A percentile compares a stretch with the other conserved stretches of the same genome.
phyloP scores from a whole-genome alignment of 2,888 invertebrate species.

The Tryphoninae sp. region DNA sequence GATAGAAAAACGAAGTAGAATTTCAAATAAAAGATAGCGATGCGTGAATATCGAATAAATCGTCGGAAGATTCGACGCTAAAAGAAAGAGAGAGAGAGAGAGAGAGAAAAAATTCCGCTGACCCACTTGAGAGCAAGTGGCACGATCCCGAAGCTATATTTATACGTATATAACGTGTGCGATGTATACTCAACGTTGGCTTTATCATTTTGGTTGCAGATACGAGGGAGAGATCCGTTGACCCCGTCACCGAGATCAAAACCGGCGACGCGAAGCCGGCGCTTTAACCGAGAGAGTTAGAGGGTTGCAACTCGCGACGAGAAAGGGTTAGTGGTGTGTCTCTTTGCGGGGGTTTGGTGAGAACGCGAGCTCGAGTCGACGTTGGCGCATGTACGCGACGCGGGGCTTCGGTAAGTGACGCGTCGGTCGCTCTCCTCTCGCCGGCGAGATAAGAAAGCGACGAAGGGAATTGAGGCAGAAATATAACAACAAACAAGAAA shows the following conservation, averaged over 20 bases:
- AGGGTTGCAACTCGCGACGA: slow-evolving; percentile 32
- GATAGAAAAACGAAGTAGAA: background rate
- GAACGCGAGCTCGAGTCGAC: slow-evolving; percentile 44
- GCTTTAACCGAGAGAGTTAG: slow-evolving; percentile 36
- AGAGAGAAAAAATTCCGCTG: slow-evolving; percentile 25
- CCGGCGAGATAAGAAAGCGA: slow-evolving; percentile 59
- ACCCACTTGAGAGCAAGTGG: slow-evolving; percentile 8
- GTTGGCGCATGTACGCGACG: slow-evolving; percentile 11
- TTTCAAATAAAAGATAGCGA: background rate
- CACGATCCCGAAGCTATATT: background rate
- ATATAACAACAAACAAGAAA: slow-evolving; percentile 39
- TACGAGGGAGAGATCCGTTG: slow-evolving; percentile 54
- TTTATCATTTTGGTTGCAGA: slow-evolving; percentile 59
- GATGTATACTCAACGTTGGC: slow-evolving; percentile 25
- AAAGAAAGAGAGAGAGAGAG: background rate
- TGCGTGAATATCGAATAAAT: background rate
- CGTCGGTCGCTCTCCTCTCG: slow-evolving; percentile 42
- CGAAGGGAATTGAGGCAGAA: slow-evolving; percentile 59
- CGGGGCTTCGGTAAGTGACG: slow-evolving; percentile 47
- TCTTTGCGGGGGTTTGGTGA: slow-evolving; percentile 47
- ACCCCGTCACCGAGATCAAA: slow-evolving; percentile 55
- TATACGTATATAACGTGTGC: background rate
- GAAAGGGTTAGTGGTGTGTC: slow-evolving; percentile 4
- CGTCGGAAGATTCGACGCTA: background rate
- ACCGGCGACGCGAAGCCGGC: slow-evolving; percentile 48